These are phyloP conservation scores for Venustaconcha ellipsiformis DNA, from an alignment of 1,140 invertebrate species.

Conservation along the genomic window DNA sequence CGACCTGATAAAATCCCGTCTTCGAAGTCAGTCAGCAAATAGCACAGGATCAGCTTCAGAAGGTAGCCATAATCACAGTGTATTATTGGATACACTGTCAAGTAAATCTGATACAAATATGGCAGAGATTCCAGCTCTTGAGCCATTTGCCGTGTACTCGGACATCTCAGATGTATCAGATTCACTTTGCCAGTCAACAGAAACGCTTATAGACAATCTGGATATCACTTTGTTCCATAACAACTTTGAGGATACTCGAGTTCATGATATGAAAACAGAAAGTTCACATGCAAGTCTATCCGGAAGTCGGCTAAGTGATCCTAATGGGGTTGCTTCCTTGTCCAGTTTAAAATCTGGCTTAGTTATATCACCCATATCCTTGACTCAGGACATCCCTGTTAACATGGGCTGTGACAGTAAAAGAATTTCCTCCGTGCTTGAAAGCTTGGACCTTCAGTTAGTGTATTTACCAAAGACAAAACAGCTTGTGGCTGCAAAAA, in stretches of 20 bases:
- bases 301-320: background rate
- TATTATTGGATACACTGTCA: background rate
- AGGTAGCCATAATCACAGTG: background rate
- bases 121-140: background rate
- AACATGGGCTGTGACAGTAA: constrained; percentile 48
- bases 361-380: constrained; percentile 49
- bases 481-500: constrained; percentile 50
- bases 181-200: constrained; percentile 21
- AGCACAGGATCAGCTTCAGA: background rate
- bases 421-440: constrained; percentile 56
- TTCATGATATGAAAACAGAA: background rate
- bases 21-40: constrained; percentile 7
- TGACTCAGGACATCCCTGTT: constrained; percentile 58
- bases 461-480: constrained; percentile 64
- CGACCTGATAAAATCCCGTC: constrained; percentile 19
- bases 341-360: constrained; percentile 46
- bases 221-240: background rate
- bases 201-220: constrained; percentile 27
- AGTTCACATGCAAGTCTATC: constrained; percentile 2
- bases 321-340: constrained; percentile 16
- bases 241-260: background rate
- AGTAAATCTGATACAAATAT: background rate
- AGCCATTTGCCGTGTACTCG: background rate
- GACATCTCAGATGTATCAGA: constrained; percentile 10
- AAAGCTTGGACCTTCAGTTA: constrained; percentile 58